phyloP scores from a whole-genome alignment of 2,888 invertebrate species.

The Cryptus viduatorius region DNA sequence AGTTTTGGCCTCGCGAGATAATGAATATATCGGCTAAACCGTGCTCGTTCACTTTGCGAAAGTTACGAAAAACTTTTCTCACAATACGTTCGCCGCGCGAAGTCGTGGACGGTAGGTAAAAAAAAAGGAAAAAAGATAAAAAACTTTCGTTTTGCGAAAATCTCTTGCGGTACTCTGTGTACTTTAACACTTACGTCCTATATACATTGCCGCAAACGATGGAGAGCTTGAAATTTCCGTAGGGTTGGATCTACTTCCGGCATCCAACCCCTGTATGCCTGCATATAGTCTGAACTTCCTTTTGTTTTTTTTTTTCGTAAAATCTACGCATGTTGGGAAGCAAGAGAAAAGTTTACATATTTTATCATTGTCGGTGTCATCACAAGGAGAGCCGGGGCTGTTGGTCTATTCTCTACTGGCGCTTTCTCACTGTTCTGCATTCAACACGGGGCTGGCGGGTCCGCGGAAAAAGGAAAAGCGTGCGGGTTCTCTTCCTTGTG shows the following conservation, averaged over 20 bases:
- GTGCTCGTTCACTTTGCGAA: constrained; percentile 51
- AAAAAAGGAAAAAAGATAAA: constrained; percentile 9
- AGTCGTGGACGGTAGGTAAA: constrained; percentile 27
- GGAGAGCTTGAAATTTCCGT: constrained; percentile 28
- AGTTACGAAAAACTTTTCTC: constrained; percentile 54
- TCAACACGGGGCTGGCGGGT: constrained; percentile 25
- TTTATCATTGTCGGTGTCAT: constrained; percentile 62
- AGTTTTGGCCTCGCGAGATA: constrained; percentile 22
- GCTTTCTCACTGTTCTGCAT: constrained; percentile 48
- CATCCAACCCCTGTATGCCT: neutral
- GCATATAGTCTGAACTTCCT: neutral
- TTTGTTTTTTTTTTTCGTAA: constrained; percentile 11
- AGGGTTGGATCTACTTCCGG: neutral
- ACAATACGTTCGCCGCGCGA: constrained; percentile 23
- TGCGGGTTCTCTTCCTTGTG: constrained; percentile 31
- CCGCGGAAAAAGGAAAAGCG: constrained; percentile 40
- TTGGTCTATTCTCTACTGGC: constrained; percentile 18
- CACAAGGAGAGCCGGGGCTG: constrained; percentile 20
- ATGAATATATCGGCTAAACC: constrained; percentile 64
- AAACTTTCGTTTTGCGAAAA: constrained; percentile 36
- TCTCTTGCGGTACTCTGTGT: constrained; percentile 16
- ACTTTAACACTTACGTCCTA: neutral
- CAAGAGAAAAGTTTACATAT: constrained; percentile 58
- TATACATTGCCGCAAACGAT: constrained; percentile 21
- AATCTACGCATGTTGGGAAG: constrained; percentile 36